A percentile compares a stretch with the other conserved stretches of the same genome.
Evolutionary conservation across 2,888 invertebrate genomes (phyloP).

Genomic region (Priocnemis perturbator): DNA sequence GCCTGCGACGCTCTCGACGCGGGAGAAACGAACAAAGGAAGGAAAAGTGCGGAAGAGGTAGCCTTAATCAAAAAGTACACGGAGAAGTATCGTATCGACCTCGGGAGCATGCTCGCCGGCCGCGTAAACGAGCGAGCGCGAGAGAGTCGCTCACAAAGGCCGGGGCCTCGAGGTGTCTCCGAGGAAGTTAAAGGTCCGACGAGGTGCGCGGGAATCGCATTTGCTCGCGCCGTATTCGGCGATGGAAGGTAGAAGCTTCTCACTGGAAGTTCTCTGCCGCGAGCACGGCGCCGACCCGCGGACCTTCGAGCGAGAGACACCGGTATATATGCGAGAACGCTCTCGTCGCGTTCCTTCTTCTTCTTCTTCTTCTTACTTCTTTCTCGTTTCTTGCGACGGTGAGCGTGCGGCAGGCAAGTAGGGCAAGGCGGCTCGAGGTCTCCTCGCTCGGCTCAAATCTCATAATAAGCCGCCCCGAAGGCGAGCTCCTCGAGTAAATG

Average conservation of each 20-base stretch:
- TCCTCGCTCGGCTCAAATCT: constrained; percentile 33
- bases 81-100: too few species aligned
- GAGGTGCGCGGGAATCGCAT: background rate
- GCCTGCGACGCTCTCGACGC: too few species aligned
- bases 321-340: background rate
- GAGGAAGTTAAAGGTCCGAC: too few species aligned
- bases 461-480: constrained; percentile 44
- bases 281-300: too few species aligned
- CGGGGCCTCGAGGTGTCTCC: constrained; percentile 1
- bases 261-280: too few species aligned
- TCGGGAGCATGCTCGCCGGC: too few species aligned
- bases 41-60: too few species aligned
- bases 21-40: too few species aligned
- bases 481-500: constrained; percentile 45
- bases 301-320: background rate
- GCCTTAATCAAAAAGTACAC: too few species aligned
- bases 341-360: constrained; percentile 7
- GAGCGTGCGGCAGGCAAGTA: constrained; percentile 45
- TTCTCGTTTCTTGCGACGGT: background rate
- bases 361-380: constrained; percentile 14
- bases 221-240: constrained; percentile 29
- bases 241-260: background rate
- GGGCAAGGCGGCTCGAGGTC: constrained; percentile 55
- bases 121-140: too few species aligned
- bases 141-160: background rate